Conservation (phyloP, 1,140 invertebrate species). For the Cyclina sinensis region DNA sequence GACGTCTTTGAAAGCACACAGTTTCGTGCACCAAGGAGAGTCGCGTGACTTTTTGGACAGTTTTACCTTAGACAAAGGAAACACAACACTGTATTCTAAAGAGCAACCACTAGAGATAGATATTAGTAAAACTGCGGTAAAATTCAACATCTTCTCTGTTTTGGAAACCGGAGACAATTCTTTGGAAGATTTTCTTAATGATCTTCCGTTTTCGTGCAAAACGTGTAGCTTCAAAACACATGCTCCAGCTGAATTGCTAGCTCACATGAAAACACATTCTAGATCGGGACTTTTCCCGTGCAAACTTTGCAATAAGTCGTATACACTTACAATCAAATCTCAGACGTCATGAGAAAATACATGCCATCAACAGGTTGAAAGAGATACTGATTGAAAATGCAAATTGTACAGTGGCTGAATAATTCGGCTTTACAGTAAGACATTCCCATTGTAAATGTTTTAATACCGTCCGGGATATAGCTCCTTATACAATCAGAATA, state of each 20-base stretch:
- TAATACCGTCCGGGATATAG: too few relatives aligned
- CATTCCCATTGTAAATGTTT: too few relatives aligned
- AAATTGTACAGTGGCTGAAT: not conserved
- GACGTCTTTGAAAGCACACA: conserved; percentile 48
- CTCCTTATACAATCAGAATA: too few relatives aligned
- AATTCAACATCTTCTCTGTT: conserved; percentile 39
- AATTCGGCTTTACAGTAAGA: not conserved
- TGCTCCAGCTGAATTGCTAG: conserved; percentile 32
- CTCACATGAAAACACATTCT: conserved; percentile 55
- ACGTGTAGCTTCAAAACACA: conserved; percentile 35
- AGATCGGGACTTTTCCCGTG: conserved; percentile 10
- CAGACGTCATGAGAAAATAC: conserved; percentile 43
- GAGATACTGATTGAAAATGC: conserved; percentile 22
- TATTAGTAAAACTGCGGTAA: not conserved
- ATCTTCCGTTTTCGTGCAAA: conserved; percentile 41
- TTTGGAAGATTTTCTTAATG: not conserved
- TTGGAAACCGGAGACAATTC: not conserved
- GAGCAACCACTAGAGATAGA: not conserved
- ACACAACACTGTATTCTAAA: not conserved
- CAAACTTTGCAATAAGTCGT: conserved; percentile 30
- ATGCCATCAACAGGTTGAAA: conserved; percentile 34
- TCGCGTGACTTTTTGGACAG: not conserved
- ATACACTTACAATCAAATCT: conserved; percentile 13
- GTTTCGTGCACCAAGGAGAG: conserved; percentile 50
- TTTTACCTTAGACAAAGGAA: not conserved